Base-by-base conservation (phyloP, 2,113 vertebrate genomes). In the Indri indri region DNA sequence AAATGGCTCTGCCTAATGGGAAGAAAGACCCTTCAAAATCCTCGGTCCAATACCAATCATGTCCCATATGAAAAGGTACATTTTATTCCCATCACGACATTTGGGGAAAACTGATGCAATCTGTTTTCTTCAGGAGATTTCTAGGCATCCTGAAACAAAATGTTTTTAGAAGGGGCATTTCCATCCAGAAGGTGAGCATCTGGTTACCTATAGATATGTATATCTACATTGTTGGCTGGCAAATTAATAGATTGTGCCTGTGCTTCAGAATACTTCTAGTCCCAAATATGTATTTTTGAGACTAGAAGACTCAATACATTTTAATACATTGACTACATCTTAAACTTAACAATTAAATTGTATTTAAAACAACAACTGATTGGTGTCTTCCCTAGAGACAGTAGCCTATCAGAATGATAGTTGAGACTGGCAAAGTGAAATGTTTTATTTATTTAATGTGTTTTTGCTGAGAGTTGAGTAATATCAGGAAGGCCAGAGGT, bases 11-110 rank as follows among this genome's bases (percentile, higher is more conserved):
- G 14, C 22, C 22, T 88, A 77, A 52, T 84, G 45, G 59, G 37
- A 91, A 90, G 81, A 76, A 18, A 97, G 47, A 73, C 27, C 88
- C 57, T 96, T 95, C 18, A 90, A 37, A 73, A 90, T 95, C 83
- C 79, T 73, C 89, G 80, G 32, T 42, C 32, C 57, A 74, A 87
- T 59, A 71, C 71, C 45, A 66, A 20, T 76, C 25, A 76, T 65
- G 47, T 47, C 37, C 50, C 34, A 59, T 20, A 23, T 71, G 73
- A 52, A 80, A 91, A 93, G 73, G 45, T 90, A 76, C n/a, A 79
- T 95, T 95, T 94, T 83, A 80, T 91, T 90, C 61, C 54, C 18
- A 47, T 74, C 20, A 47, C 74, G 63, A 82, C n/a, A 90, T 89
- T 86, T 86, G 52, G 73, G 8, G 1, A 5, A 20, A 76, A 90